Conservation (phyloP, 1,140 invertebrate genomes). For the Cotesia typhae region DNA sequence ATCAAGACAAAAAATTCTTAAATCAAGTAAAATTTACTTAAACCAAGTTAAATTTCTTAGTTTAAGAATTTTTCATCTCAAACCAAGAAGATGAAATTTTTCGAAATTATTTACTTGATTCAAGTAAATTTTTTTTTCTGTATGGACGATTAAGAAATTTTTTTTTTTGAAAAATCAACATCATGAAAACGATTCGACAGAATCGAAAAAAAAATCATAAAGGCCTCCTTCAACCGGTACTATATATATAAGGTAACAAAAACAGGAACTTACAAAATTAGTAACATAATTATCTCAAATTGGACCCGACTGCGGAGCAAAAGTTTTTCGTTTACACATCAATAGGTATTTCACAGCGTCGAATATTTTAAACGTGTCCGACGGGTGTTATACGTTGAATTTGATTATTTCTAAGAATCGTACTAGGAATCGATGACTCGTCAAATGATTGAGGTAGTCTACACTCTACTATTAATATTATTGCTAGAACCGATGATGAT, state of each 20-base stretch:
- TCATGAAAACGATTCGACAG: no score
- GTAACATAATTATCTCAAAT: constrained; percentile 26
- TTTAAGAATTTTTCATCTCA: no score
- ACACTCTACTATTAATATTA: neutral
- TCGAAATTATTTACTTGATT: no score
- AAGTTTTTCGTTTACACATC: constrained; percentile 20
- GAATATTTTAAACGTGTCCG: constrained; percentile 17
- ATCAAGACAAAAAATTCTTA: no score
- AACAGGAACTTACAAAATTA: constrained; percentile 24
- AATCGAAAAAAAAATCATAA: no score
- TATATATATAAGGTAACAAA: neutral
- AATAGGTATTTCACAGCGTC: neutral
- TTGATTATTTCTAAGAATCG: constrained; percentile 27
- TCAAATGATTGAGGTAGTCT: neutral
- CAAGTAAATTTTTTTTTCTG: no score
- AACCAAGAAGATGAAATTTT: no score
- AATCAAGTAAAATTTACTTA: no score
- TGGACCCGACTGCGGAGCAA: neutral
- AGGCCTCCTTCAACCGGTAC: no score
- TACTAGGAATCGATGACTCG: constrained; percentile 13
- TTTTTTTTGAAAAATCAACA: no score
- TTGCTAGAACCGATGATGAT: neutral
- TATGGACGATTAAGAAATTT: no score
- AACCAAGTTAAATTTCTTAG: no score
- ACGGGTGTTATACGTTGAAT: neutral